Conservation (phyloP, 1,140 invertebrate genomes). For the Psilanteris sp. region DNA sequence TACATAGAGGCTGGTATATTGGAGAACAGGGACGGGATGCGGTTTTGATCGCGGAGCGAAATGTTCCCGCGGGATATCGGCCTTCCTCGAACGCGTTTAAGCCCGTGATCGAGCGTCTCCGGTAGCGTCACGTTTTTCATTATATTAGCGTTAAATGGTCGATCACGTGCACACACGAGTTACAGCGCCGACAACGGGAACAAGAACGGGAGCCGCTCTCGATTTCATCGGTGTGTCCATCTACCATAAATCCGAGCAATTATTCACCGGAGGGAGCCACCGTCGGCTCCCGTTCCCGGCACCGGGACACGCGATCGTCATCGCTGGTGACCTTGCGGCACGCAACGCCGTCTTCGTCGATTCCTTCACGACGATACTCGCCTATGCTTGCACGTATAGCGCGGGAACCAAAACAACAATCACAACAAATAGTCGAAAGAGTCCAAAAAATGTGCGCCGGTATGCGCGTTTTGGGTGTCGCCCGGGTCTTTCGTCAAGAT, state of each 20-base stretch:
- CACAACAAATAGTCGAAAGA: constrained; percentile 21
- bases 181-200: constrained; percentile 50
- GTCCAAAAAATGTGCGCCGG: constrained; percentile 1
- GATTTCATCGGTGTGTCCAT: constrained; percentile 63
- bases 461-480: not conserved
- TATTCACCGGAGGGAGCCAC: constrained; percentile 75
- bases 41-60: constrained; percentile 44
- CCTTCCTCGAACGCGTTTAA: constrained; percentile 67
- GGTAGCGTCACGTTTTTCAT: constrained; percentile 66
- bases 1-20: too few species aligned
- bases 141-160: constrained; percentile 76
- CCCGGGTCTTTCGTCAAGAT: too few species aligned
- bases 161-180: constrained; percentile 67
- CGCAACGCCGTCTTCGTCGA: constrained; percentile 61
- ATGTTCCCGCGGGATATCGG: constrained; percentile 45
- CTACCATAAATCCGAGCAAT: constrained; percentile 69
- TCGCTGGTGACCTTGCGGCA: constrained; percentile 64
- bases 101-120: constrained; percentile 15
- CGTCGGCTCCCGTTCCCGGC: constrained; percentile 74
- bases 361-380: constrained; percentile 41
- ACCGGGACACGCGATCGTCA: constrained; percentile 72
- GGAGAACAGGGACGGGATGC: too few species aligned
- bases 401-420: constrained; percentile 25
- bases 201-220: constrained; percentile 57
- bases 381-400: constrained; percentile 38